A percentile compares a stretch with the other conserved stretches of the same genome.
These are phyloP conservation scores for Perca flavescens DNA, from an alignment of 2,113 vertebrate species.

Conservation along the genomic window DNA sequence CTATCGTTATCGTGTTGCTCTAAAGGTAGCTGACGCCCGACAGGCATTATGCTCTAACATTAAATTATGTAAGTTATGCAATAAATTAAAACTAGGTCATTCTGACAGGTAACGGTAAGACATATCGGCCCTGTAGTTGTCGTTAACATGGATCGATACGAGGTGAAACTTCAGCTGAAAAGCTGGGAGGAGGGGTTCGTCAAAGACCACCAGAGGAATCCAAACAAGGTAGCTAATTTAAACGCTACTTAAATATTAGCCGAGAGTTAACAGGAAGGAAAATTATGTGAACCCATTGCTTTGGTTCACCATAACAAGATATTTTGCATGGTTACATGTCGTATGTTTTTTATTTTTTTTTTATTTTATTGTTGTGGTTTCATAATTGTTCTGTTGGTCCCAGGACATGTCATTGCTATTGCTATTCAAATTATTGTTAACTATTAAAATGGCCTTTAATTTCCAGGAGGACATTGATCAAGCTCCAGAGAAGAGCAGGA, in stretches of 20 bases:
- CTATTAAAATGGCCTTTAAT: slow-evolving; percentile 5
- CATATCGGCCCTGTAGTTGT: not conserved
- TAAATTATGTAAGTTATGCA: too few relatives aligned
- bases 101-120: too few relatives aligned
- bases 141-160: slow-evolving; percentile 81
- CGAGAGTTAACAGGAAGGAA: not conserved
- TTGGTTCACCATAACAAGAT: not conserved
- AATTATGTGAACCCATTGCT: not conserved
- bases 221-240: slow-evolving; percentile 80
- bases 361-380: not conserved
- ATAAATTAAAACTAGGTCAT: not conserved
- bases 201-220: slow-evolving; percentile 81
- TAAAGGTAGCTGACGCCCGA: not conserved
- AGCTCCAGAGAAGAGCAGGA: slow-evolving; percentile 86
- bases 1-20: not conserved
- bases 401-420: not conserved
- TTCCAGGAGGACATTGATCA: slow-evolving; percentile 87
- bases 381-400: not conserved
- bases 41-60: too few relatives aligned
- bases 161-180: slow-evolving; percentile 82
- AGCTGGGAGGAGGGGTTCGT: slow-evolving; percentile 86
- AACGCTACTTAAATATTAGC: not conserved
- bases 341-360: too few relatives aligned
- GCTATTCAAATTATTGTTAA: too few relatives aligned
- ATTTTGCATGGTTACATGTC: not conserved